phyloP scores from a whole-genome alignment of 1,140 invertebrate species.

The Procambarus clarkii region DNA sequence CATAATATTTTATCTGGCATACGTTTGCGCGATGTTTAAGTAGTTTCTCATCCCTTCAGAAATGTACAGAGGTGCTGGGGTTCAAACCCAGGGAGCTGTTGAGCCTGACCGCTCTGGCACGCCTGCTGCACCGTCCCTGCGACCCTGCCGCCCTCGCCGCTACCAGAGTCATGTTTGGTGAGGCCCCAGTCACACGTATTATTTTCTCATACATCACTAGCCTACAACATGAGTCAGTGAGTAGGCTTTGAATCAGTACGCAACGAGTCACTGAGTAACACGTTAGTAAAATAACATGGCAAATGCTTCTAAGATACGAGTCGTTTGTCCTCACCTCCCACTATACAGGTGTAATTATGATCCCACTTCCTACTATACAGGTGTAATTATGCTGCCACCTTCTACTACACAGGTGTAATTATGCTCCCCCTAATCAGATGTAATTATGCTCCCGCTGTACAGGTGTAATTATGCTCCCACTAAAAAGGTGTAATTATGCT shows the following conservation, averaged over 20 bases:
- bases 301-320: too few relatives aligned
- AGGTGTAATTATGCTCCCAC: too few relatives aligned
- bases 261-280: not conserved
- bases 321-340: too few relatives aligned
- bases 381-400: too few relatives aligned
- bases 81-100: not conserved
- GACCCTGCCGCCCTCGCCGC: slow-evolving; percentile 54
- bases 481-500: not conserved
- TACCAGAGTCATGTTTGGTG: slow-evolving; percentile 61
- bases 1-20: too few relatives aligned
- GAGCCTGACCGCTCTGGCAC: not conserved
- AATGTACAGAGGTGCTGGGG: not conserved
- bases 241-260: not conserved
- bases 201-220: not conserved
- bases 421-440: not conserved
- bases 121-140: slow-evolving; percentile 45
- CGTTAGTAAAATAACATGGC: not conserved
- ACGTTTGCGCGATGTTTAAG: too few relatives aligned
- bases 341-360: too few relatives aligned
- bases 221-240: not conserved
- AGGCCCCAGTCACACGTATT: not conserved
- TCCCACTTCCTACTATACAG: too few relatives aligned
- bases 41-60: too few relatives aligned
- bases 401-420: too few relatives aligned
- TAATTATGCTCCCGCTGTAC: not conserved